Base-by-base conservation (phyloP, 2,113 vertebrate species). In the Rynchops niger region DNA sequence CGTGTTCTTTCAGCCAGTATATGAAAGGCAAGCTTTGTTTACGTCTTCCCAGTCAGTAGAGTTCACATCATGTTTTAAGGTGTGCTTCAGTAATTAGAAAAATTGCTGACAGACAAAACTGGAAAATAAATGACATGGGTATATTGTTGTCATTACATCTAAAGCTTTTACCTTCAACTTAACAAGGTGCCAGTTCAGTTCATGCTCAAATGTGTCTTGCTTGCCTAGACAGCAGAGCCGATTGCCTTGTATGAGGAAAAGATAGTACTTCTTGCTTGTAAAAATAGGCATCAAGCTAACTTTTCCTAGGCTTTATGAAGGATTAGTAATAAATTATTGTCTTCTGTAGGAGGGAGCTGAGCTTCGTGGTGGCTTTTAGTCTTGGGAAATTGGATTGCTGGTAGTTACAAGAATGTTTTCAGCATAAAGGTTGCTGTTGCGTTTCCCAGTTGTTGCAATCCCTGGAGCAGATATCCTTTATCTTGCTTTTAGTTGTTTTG, bases 1-100 rank as follows among this genome's bases (percentile, higher is more conserved):
- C 66, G 30, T 78, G 15, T 93, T 74, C 74, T 92, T 94, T 73
- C 85, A 95, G 92, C 34, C 82, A 77, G 9, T 56, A 22, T 83
- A 77, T 86, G 82, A 90, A 92, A 88, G 85, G 15, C 32, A 45
- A 90, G 71, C 58, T 95, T 94, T 90, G 94, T 93, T 95, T 94
- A 92, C 29, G 11, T 81, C 92, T 92, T 86, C 36, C 15, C 66
- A 66, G 78, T 59, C 58, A 69, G 55, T 49, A 87, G 66, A 94
- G 89, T 36, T 94, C 45, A 0, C 93, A 71, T 74, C 38, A 26
- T 85, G 67, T 77, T 92, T 95, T 77, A 83, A 93, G 76, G 79
- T 83, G 58, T 82, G 88, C 88, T 97, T 86, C 77, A 63, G 79
- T 91, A 95, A 94, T 95, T 94, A 93, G 74, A 66, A 88, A 82